Evolutionary conservation across 2,113 vertebrate genomes (phyloP).

Genomic region (Orcinus orca): DNA sequence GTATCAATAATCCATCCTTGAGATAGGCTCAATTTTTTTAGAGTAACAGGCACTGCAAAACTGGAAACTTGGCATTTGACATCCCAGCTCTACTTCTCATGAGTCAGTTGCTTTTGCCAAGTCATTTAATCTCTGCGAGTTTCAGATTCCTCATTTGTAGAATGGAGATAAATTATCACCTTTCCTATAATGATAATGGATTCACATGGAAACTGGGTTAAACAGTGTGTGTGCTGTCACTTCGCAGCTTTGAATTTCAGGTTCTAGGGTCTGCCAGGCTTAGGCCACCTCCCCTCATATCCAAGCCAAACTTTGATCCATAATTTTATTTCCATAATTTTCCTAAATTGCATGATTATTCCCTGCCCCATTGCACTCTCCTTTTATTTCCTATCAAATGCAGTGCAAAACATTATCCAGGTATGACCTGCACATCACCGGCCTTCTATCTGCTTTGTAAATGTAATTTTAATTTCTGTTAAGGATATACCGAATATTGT

Average conservation of each 20-base stretch:
- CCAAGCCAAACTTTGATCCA: not conserved
- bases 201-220: not conserved
- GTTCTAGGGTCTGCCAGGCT: not conserved
- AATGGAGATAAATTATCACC: not conserved
- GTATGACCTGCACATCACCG: not conserved
- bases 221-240: not conserved
- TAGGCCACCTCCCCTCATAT: not conserved
- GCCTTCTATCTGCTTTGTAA: not conserved
- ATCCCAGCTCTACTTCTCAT: not conserved
- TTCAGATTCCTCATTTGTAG: not conserved
- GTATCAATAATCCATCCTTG: not conserved
- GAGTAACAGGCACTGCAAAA: not conserved
- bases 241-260: not conserved
- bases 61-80: not conserved
- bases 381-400: not conserved
- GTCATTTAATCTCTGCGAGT: not conserved
- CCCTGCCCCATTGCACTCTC: not conserved
- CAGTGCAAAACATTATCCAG: not conserved
- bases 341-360: not conserved
- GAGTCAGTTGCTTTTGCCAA: not conserved
- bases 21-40: not conserved
- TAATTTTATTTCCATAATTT: not conserved
- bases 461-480: slow-evolving; percentile 37
- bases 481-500: not conserved
- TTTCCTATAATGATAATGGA: not conserved